Evolutionary conservation across 2,797 vertebrate species (phyloP).

Genomic region (Pantherophis alleghaniensis): DNA sequence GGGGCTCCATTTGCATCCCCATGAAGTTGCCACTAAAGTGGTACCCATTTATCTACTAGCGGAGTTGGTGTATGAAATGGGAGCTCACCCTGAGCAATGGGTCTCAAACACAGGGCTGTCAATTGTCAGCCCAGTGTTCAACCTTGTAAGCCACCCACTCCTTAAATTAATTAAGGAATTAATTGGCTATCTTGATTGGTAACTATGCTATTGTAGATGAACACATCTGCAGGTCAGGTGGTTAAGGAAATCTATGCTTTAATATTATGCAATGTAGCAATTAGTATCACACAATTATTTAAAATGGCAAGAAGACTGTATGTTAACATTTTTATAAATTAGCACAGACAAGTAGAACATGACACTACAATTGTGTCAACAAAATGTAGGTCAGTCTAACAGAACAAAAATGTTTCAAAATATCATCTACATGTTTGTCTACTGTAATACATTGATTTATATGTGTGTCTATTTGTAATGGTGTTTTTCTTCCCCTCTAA

Average conservation of each 20-base stretch:
- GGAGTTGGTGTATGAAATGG: background rate
- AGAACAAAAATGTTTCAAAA: constrained; percentile 14
- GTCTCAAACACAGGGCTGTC: background rate
- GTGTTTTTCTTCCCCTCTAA: constrained; percentile 10
- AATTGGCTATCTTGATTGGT: background rate
- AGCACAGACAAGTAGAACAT: background rate
- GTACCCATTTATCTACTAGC: background rate
- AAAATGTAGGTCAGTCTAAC: constrained; percentile 31
- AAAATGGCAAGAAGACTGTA: background rate
- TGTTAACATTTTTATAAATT: constrained; percentile 3
- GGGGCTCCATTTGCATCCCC: background rate
- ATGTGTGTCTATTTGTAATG: background rate
- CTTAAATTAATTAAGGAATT: background rate
- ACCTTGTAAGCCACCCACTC: background rate
- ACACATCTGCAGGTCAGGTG: background rate
- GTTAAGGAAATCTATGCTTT: background rate
- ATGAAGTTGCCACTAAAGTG: background rate
- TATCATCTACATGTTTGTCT: constrained; percentile 40
- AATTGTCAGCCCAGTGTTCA: background rate
- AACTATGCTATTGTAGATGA: background rate
- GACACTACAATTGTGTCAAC: background rate
- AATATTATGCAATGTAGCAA: background rate
- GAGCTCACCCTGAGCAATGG: background rate
- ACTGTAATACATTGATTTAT: constrained; percentile 19
- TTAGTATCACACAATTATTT: background rate